Percentiles rank a stretch among this genome's conserved stretches.
Conservation (phyloP, 1,140 invertebrate species). For the Oncopodura yosiiana region DNA sequence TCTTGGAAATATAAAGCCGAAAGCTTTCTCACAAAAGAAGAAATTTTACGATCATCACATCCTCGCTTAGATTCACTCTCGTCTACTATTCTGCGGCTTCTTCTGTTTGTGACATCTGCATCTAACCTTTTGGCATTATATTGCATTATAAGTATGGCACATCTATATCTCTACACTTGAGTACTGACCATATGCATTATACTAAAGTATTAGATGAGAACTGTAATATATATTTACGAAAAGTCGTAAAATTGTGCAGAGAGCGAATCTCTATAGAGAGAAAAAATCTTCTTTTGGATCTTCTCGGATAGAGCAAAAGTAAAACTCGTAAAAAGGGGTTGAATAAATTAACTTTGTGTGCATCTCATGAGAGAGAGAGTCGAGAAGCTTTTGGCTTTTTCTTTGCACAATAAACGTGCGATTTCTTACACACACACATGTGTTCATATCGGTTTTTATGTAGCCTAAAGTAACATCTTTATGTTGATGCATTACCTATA, state of each 20-base stretch:
- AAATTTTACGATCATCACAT: constrained; percentile 25
- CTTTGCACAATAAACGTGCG: constrained; percentile 5
- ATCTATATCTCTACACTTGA: not conserved
- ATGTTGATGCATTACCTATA: no score
- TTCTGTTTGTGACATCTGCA: constrained; percentile 28
- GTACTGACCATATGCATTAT: constrained; percentile 19
- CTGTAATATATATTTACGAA: no score
- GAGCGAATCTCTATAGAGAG: no score
- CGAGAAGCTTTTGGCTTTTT: not conserved
- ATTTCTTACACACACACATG: not conserved
- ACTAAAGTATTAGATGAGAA: constrained; percentile 13
- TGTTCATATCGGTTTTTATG: not conserved
- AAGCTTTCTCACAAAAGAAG: not conserved
- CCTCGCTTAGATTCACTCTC: no score
- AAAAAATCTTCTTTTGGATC: no score
- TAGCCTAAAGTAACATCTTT: no score
- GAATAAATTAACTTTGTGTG: constrained; percentile 23
- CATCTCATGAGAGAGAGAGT: not conserved
- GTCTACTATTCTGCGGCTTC: constrained; percentile 12
- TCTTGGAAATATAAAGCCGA: not conserved
- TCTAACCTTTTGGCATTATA: not conserved
- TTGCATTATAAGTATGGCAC: not conserved
- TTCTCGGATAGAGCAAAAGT: no score
- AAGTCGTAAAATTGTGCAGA: no score
- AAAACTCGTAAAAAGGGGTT: constrained; percentile 19